Conservation (phyloP, 2,797 vertebrate species). For the Heteromormyrus szaboi region DNA sequence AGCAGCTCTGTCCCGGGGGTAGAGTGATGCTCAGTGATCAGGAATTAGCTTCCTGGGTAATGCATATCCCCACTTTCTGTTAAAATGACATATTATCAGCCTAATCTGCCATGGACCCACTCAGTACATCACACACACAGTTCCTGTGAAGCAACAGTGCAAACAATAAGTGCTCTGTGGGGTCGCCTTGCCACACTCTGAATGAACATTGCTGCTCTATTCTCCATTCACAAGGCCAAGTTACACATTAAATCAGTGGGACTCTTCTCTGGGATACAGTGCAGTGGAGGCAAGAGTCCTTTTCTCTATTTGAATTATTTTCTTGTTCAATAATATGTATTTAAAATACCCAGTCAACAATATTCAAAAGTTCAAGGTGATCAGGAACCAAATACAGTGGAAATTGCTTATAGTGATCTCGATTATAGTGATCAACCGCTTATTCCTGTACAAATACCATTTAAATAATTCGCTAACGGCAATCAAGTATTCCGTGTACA, state of each 20-base stretch:
- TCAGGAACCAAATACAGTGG: neutral
- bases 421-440: neutral
- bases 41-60: neutral
- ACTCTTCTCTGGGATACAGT: neutral
- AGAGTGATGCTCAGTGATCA: neutral
- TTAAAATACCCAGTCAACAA: neutral
- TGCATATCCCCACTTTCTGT: neutral
- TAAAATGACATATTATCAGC: neutral
- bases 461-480: neutral
- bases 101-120: neutral
- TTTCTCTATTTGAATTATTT: neutral
- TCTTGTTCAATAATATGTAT: neutral
- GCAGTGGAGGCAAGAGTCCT: neutral
- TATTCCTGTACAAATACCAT: neutral
- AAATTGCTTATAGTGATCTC: neutral
- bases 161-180: slow-evolving; percentile 22
- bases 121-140: neutral
- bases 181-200: neutral
- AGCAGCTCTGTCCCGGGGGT: neutral
- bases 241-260: slow-evolving; percentile 19
- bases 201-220: slow-evolving; percentile 13
- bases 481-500: neutral
- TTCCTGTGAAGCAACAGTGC: neutral
- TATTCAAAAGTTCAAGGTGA: neutral
- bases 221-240: slow-evolving; percentile 17